Base-by-base conservation (phyloP, 2,113 vertebrate species). In the Corythornis madagascariensis region DNA sequence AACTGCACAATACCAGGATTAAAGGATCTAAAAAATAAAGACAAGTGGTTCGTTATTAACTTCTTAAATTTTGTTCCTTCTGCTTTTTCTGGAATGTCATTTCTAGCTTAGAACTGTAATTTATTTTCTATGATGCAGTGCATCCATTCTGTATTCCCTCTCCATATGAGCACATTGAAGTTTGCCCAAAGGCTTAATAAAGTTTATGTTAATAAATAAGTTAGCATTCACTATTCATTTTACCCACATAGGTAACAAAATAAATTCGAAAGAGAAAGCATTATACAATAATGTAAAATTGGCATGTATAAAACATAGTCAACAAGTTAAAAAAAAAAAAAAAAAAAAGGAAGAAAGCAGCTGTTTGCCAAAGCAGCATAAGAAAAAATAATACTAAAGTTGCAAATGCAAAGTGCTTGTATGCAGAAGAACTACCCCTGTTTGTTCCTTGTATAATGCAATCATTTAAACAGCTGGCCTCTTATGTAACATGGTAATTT, bases 1-100 rank as follows among this genome's bases (percentile, higher is more conserved):
- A 95, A 91, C 83, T 75, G 73, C 86, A 94, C 94, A 91, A 92
- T 88, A 83, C 89, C 86, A 89, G 89, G 94, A 96, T 96, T 96
- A 96, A 95, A 94, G 91, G 87, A 80, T 84, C 69, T 94, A 88
- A 81, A 90, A 96, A 96, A 94, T 94, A 93, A 95, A 96, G 96
- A 95, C 92, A 96, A 96, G 94, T 96, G 79, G 86, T 83, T 94
- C 93, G 84, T 93, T 94, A 91, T 94, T 96, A 96, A 96, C 94
- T 95, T 93, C 71, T 94, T 93, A 86, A 90, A 83, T 90, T 76
- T 95, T 92, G 64, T 74, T 95, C 64, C 72, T 65, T 80, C 81
- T 80, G 66, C 67, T 80, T 94, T 89, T 92, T 79, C 81, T 89
- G 59, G 71, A 92, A 77, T 31, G 64, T 11, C 82, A 74, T 87